Percentiles rank a stretch among this genome's conserved stretches.
These are phyloP conservation scores for Andrena marginata DNA, from an alignment of 2,888 invertebrate genomes.

Conservation along the genomic window DNA sequence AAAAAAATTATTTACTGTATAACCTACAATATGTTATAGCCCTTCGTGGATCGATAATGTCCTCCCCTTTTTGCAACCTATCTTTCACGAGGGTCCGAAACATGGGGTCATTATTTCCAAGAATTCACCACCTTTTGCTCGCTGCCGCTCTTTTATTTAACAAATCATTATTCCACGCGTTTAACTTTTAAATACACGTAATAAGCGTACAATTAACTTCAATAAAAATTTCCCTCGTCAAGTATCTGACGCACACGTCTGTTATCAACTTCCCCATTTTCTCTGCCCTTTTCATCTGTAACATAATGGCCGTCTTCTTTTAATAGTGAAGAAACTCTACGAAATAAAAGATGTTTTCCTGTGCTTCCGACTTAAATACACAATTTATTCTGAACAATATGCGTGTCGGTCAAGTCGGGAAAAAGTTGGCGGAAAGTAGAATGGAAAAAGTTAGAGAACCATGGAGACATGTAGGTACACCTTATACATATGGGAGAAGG, in stretches of 20 bases:
- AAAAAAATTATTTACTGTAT: conserved; percentile 42
- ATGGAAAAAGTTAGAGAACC: not conserved
- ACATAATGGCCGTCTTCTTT: conserved; percentile 1
- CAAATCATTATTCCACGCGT: not conserved
- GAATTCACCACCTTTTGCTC: conserved; percentile 26
- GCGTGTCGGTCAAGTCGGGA: not conserved
- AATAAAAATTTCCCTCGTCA: not conserved
- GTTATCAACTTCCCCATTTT: not conserved
- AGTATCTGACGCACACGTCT: not conserved
- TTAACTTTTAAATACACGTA: not conserved
- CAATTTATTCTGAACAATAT: not conserved
- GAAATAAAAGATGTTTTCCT: conserved; percentile 14
- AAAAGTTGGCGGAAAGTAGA: not conserved
- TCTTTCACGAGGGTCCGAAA: not conserved
- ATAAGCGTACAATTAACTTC: not conserved
- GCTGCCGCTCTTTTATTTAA: conserved; percentile 2
- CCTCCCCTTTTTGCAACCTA: not conserved
- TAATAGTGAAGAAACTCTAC: not conserved
- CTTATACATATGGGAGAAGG: not conserved
- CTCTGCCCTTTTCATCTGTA: not conserved
- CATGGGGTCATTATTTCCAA: conserved; percentile 33
- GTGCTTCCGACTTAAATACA: not conserved
- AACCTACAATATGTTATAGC: conserved; percentile 49
- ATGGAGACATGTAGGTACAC: not conserved
- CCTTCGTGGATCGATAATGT: not conserved